Conservation (phyloP, 2,797 vertebrate species). For the Tokudaia muenninki region DNA sequence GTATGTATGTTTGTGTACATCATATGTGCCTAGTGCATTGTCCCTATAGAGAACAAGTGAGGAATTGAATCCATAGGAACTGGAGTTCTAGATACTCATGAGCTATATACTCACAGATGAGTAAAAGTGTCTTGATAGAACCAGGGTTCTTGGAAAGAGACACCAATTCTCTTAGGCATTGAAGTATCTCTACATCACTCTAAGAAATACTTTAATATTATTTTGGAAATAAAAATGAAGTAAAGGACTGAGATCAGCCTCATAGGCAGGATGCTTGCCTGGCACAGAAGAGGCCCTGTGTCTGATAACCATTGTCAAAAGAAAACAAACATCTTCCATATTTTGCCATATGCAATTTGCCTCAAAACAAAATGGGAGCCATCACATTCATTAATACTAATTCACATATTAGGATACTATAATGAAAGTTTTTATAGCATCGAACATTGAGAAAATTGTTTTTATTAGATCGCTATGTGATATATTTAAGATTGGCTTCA, state of each 20-base stretch:
- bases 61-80: neutral
- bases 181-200: neutral
- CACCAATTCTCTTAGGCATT: neutral
- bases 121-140: neutral
- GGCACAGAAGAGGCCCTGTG: too few relatives aligned
- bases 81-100: neutral
- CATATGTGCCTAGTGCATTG: neutral
- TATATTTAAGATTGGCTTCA: slow-evolving; percentile 1
- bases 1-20: neutral
- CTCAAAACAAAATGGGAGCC: neutral
- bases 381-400: neutral
- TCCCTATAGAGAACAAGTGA: too few relatives aligned
- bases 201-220: neutral
- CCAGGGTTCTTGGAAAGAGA: neutral
- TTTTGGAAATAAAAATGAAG: neutral
- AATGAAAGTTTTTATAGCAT: neutral
- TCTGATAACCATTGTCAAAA: neutral
- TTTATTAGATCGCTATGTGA: neutral
- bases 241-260: neutral
- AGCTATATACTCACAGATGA: neutral
- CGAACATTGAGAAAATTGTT: neutral
- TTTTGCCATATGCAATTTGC: neutral
- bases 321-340: neutral
- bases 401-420: neutral
- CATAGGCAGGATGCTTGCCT: neutral